These are phyloP conservation scores for Macropodus opercularis DNA, from an alignment of 2,797 vertebrate species.

Conservation along the genomic window DNA sequence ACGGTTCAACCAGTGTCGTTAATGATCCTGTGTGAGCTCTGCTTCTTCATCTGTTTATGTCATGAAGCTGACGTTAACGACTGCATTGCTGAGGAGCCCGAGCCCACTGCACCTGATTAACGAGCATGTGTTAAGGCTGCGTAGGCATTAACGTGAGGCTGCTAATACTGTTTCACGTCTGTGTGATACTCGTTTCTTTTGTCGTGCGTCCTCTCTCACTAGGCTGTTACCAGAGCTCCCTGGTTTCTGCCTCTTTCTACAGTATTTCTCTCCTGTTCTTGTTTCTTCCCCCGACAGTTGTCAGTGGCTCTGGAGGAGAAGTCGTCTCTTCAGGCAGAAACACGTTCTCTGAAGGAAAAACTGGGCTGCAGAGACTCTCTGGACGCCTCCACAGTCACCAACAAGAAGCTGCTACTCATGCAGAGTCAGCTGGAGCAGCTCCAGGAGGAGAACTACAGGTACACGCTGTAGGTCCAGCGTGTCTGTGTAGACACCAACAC, in stretches of 20 bases:
- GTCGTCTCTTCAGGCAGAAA: conserved; percentile 81
- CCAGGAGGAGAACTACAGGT: conserved; percentile 96
- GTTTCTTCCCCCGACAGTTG: conserved; percentile 72
- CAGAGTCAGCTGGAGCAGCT: conserved; percentile 94
- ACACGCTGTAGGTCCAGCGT: neutral
- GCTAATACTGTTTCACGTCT: neutral
- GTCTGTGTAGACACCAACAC: neutral
- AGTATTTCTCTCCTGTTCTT: neutral
- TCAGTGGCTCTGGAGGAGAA: conserved; percentile 86
- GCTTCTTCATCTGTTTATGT: conserved; percentile 37
- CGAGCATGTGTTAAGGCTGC: conserved; percentile 47
- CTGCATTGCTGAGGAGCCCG: conserved; percentile 46
- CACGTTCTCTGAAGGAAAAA: conserved; percentile 80
- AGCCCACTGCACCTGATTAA: conserved; percentile 65
- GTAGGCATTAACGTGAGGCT: conserved; percentile 10
- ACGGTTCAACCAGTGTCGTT: conserved; percentile 3
- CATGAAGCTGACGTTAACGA: conserved; percentile 42
- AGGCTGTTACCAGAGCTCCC: neutral
- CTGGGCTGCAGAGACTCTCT: conserved; percentile 73
- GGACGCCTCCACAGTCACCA: conserved; percentile 77
- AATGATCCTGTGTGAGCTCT: neutral
- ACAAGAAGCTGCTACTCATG: conserved; percentile 89
- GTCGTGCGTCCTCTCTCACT: conserved; percentile 8
- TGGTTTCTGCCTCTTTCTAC: neutral
- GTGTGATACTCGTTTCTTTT: neutral